Evolutionary conservation across 2,113 vertebrate genomes (phyloP), one percentile per base, ranked within the genome.

Genomic region (Carassius gibelio): DNA sequence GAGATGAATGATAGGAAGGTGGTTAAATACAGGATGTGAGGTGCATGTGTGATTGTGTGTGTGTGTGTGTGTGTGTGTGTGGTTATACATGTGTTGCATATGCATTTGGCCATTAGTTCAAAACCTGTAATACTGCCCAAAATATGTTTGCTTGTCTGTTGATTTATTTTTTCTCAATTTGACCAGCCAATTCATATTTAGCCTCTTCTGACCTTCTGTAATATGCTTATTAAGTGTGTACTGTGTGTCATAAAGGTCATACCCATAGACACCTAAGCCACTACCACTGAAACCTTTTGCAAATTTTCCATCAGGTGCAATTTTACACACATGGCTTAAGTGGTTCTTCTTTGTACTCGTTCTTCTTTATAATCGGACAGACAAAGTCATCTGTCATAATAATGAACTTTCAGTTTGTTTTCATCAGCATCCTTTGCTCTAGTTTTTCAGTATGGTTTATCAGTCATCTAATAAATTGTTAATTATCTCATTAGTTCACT

Each of bases 1-100:
- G 69, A 42, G 69, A 42, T 2, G 19, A 42, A 81, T 57, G 3
- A 75, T 76, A 45, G 66, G 59, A 82, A 34, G n/a, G 72, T 75
- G 21, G 45, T 75, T 77, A 55, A 23, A 36, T 38, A 26, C 50
- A 72, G 69, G 13, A 36, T 34, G 19, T 45, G 52, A 75, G 23
- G n/a, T 36, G 42, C 30, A 10, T 75, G 71, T 75, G 11, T 34
- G 50, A 3, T 26, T 57, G 52, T 57, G 15, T 19, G 55, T 0
- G 42, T 26, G 26, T 26, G 26, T 34, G 50, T 7, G 50, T 57
- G 15, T 19, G 17, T 1, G 42, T 8, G 42, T 1, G 8, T 42
- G 38, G 5, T 6, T 34, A 8, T 68, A 36, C 14, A 36, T 68
- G 14, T 68, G 64, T 14, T 34, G 64, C 30, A 64, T 64, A 26